Evolutionary conservation across 2,797 vertebrate genomes (phyloP), one percentile per base, ranked within the genome.

Genomic region (Neostethus bicornis): DNA sequence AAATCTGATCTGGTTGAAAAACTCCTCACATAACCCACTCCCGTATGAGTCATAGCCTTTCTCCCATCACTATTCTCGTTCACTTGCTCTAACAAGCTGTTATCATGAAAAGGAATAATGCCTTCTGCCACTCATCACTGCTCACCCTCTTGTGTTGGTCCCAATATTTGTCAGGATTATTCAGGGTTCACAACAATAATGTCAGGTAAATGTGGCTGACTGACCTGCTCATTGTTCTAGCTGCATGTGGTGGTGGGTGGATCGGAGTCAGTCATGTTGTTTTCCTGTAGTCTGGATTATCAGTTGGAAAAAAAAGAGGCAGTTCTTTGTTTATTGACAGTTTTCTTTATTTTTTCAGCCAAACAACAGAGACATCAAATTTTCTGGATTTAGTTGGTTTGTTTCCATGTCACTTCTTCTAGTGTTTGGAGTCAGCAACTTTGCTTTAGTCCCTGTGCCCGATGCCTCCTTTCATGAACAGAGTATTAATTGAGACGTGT

Each of bases 181-280:
- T 68, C 9, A 8, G 2, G n/a, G 19, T 39, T 67, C 46, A 56
- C 44, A 58, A 61, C 29, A 62, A 49, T 52, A 39, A 31, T 29
- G 38, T 35, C 25, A 24, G 47, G 32, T 59, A 51, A 51, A 16
- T 14, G 14, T 20, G 9, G 9, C 17, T 21, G 31, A 48, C 8
- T 43, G 34, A 38, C 55, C 29, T 0, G 0, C n/a, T 54, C 26
- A 2, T 49, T 24, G 7, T n/a, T 25, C 13, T 16, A 4, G 1
- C 11, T 37, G 28, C 8, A 28, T 31, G 10, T 8, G 21, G 37
- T 7, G 1, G 20, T 32, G 26, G 13, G 43, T 13, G 34, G 17
- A 26, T 29, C 14, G 0, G 19, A 65, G 65, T 58, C 24, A 41
- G 45, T 58, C 49, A 6, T 38, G 4, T 3, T 13, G 11, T 8